phyloP scores from a whole-genome alignment of 2,797 vertebrate genomes.

The Graptemys geographica region DNA sequence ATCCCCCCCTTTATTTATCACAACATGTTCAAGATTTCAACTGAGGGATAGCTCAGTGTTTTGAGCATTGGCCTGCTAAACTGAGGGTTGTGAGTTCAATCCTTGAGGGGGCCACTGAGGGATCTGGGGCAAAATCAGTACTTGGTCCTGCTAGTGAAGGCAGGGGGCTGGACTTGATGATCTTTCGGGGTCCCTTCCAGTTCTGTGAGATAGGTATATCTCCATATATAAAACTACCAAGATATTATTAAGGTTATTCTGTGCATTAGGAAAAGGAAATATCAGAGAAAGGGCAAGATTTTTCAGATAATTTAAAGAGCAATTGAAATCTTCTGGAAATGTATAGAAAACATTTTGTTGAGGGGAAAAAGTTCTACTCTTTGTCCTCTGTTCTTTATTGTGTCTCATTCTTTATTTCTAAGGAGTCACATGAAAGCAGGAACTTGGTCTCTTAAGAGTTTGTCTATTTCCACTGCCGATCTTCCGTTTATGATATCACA shows the following conservation, averaged over 20 bases:
- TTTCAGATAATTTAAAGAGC: background rate
- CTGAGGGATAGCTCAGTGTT: no score
- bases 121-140: no score
- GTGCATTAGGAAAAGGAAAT: background rate
- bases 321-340: background rate
- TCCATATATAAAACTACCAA: background rate
- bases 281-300: background rate
- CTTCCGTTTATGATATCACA: rapidly evolving
- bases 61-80: no score
- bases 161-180: no score
- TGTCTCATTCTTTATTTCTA: background rate
- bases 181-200: no score
- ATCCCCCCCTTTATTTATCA: no score
- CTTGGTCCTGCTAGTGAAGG: no score
- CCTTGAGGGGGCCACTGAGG: no score
- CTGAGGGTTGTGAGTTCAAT: no score
- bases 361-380: background rate
- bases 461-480: background rate
- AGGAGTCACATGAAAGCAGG: background rate
- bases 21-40: no score
- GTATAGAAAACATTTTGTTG: background rate
- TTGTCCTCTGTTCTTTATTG: background rate
- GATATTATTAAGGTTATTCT: conserved; percentile 30
- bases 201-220: no score
- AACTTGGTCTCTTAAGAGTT: background rate